phyloP scores from a whole-genome alignment of 2,888 invertebrate genomes.

The Pollenia labialis region DNA sequence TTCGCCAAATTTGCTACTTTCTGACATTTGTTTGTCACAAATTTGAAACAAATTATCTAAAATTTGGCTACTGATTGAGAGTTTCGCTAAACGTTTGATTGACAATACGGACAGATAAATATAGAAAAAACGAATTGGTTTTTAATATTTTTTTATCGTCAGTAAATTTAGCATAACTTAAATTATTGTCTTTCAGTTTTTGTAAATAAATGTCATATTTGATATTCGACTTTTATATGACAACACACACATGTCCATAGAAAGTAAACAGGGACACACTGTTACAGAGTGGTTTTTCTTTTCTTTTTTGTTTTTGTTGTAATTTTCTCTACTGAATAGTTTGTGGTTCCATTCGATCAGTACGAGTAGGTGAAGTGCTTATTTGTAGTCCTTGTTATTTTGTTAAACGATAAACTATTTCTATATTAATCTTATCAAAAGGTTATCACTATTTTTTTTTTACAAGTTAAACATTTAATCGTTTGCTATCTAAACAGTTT shows the following conservation, averaged over 20 bases:
- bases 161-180: conserved; percentile 37
- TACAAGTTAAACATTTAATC: conserved; percentile 44
- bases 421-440: conserved; percentile 56
- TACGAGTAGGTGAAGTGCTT: background rate
- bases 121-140: background rate
- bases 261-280: background rate
- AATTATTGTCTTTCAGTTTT: conserved; percentile 43
- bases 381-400: conserved; percentile 21
- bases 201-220: background rate
- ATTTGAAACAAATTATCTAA: conserved; percentile 14
- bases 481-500: conserved; percentile 58
- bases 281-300: background rate
- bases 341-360: background rate
- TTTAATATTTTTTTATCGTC: conserved; percentile 28
- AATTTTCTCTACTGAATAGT: background rate
- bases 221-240: background rate
- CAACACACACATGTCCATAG: background rate
- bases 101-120: background rate
- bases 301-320: background rate
- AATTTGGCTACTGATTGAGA: conserved; percentile 50
- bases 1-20: conserved; percentile 14
- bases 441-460: conserved; percentile 41
- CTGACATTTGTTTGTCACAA: conserved; percentile 25
- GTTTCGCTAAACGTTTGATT: background rate
- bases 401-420: conserved; percentile 35